Evolutionary conservation across 1,140 invertebrate genomes (phyloP).

Genomic region (Tyrophagus putrescentiae): DNA sequence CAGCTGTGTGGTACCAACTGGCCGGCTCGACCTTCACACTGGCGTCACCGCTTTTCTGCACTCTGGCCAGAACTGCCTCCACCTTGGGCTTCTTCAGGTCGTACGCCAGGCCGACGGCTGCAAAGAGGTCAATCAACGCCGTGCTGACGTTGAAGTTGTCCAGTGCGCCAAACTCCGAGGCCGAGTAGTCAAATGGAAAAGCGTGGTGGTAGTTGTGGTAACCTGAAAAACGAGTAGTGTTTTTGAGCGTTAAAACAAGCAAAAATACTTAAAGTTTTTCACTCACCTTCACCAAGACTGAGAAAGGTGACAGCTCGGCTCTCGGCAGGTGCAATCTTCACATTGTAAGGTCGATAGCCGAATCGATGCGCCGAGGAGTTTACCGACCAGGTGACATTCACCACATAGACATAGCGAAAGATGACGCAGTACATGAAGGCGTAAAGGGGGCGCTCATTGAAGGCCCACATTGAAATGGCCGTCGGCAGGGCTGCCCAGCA

Average conservation of each 20-base stretch:
- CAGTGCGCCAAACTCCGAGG: conserved; percentile 56
- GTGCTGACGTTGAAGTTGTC: conserved; percentile 47
- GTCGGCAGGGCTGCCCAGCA: conserved; percentile 32
- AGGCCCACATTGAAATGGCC: conserved; percentile 35
- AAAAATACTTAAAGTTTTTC: background rate
- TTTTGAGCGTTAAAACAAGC: background rate
- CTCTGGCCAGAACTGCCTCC: background rate
- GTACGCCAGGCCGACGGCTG: conserved; percentile 37
- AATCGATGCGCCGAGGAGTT: conserved; percentile 39
- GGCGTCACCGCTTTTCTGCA: background rate
- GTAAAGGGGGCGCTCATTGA: conserved; percentile 35
- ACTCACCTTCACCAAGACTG: conserved; percentile 37
- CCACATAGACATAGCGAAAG: conserved; percentile 35
- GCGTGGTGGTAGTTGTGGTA: conserved; percentile 44
- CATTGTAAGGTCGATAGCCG: conserved; percentile 37
- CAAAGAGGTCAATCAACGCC: conserved; percentile 39
- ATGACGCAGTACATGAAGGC: conserved; percentile 36
- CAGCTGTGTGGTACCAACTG: no score
- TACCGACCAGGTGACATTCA: conserved; percentile 36
- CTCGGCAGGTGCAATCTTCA: conserved; percentile 37
- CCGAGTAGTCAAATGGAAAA: conserved; percentile 57
- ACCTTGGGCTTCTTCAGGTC: conserved; percentile 33
- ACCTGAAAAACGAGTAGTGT: conserved; percentile 27
- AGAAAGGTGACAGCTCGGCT: conserved; percentile 37
- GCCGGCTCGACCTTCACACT: no score